These are phyloP conservation scores for Amblyjoppa proteus DNA, from an alignment of 2,888 invertebrate genomes.

Conservation along the genomic window DNA sequence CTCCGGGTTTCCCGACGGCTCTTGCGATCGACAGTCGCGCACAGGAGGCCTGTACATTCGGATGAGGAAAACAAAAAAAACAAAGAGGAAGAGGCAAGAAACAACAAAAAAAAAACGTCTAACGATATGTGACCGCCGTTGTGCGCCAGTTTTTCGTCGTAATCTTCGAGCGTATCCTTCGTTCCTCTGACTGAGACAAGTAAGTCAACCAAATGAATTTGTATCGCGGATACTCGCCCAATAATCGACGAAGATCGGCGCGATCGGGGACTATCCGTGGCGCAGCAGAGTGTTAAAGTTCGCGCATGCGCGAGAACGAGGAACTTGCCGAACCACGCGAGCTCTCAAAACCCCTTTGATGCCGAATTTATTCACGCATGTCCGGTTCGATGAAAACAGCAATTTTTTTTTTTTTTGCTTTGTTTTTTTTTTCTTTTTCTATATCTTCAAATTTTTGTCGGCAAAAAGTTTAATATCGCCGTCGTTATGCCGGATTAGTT, in stretches of 20 bases:
- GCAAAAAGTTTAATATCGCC: too few relatives aligned
- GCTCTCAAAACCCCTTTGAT: background rate
- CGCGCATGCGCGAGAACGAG: slow-evolving; percentile 1
- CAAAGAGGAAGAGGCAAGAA: too few relatives aligned
- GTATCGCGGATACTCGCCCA: background rate
- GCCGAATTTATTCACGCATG: too few relatives aligned
- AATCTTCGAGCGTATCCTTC: background rate
- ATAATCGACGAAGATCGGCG: background rate
- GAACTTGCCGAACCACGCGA: background rate
- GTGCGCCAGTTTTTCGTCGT: slow-evolving; percentile 40
- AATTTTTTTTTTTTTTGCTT: too few relatives aligned
- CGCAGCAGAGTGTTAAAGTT: slow-evolving; percentile 2
- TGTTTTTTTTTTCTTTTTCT: too few relatives aligned
- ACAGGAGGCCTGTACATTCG: slow-evolving; percentile 75
- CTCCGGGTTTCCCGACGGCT: slow-evolving; percentile 65
- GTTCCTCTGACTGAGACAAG: slow-evolving; percentile 21
- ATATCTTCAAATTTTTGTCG: too few relatives aligned
- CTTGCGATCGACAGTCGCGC: slow-evolving; percentile 78
- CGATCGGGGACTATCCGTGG: slow-evolving; percentile 15
- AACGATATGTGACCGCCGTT: slow-evolving; percentile 53
- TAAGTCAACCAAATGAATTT: slow-evolving; percentile 28
- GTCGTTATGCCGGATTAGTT: too few relatives aligned
- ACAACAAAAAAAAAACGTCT: background rate
- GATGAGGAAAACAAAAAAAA: slow-evolving; percentile 58
- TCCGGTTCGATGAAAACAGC: too few relatives aligned